Conservation (phyloP, 2,113 vertebrate species). For the Microcebus tavaratra region DNA sequence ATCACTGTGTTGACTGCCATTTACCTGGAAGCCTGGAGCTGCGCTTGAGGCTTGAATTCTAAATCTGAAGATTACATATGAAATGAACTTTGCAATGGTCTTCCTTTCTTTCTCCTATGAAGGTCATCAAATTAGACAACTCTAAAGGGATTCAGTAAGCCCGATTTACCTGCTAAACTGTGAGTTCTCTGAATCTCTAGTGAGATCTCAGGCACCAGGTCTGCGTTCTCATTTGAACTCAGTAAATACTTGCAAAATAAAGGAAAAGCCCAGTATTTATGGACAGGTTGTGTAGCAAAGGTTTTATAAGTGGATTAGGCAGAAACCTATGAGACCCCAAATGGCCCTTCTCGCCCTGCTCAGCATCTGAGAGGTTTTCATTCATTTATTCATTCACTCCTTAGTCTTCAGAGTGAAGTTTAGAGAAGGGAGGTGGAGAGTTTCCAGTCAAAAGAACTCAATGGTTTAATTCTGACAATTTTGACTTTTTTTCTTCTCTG, state of each 20-base stretch:
- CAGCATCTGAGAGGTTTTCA: neutral
- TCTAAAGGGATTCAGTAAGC: neutral
- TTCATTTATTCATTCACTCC: neutral
- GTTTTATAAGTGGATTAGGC: neutral
- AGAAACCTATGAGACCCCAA: neutral
- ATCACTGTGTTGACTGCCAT: neutral
- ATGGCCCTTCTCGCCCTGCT: neutral
- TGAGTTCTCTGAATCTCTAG: neutral
- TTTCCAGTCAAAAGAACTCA: neutral
- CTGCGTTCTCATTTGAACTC: neutral
- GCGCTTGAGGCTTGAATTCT: neutral
- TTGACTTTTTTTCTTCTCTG: neutral
- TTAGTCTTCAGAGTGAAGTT: neutral
- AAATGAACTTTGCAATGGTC: slow-evolving; percentile 36
- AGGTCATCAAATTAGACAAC: neutral
- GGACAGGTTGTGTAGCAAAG: neutral
- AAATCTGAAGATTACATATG: neutral
- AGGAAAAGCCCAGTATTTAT: neutral
- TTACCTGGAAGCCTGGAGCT: neutral
- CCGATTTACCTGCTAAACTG: neutral
- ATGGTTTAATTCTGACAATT: neutral
- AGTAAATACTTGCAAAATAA: neutral
- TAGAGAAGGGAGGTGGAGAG: neutral
- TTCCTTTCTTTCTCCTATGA: neutral
- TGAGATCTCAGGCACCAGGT: neutral